phyloP scores from a whole-genome alignment of 2,797 vertebrate genomes.

The Halcyon chelicuti region DNA sequence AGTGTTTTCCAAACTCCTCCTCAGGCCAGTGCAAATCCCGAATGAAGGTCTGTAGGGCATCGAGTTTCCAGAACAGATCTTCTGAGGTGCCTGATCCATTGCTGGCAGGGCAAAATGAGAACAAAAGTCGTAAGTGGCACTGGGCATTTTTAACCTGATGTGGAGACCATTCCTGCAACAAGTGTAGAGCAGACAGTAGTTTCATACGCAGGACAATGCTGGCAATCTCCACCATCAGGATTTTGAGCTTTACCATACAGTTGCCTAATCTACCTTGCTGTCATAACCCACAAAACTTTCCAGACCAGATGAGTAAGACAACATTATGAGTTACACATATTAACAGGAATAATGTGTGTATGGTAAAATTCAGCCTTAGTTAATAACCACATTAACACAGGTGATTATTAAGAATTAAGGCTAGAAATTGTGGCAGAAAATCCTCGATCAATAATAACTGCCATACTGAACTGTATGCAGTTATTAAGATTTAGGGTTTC shows the following conservation, averaged over 20 bases:
- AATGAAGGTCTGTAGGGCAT: slow-evolving; percentile 98
- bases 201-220: slow-evolving; percentile 78
- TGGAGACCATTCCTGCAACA: slow-evolving; percentile 75
- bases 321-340: slow-evolving; percentile 67
- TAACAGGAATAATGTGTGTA: slow-evolving; percentile 84
- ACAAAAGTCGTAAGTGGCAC: slow-evolving; percentile 56
- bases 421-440: slow-evolving; percentile 72
- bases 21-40: slow-evolving; percentile 98
- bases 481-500: slow-evolving; percentile 87
- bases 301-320: slow-evolving; percentile 78
- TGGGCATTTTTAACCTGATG: slow-evolving; percentile 70
- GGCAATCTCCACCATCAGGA: slow-evolving; percentile 83
- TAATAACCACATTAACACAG: slow-evolving; percentile 90
- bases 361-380: slow-evolving; percentile 89
- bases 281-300: slow-evolving; percentile 74
- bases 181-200: slow-evolving; percentile 76
- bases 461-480: slow-evolving; percentile 84
- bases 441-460: slow-evolving; percentile 87
- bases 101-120: slow-evolving; percentile 82
- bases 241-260: slow-evolving; percentile 86
- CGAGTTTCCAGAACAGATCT: slow-evolving; percentile 99
- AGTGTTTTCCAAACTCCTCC: slow-evolving; percentile 97
- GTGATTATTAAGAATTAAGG: slow-evolving; percentile 90
- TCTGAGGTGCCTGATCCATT: slow-evolving; percentile 97
- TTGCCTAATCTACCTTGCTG: slow-evolving; percentile 77